phyloP scores from a whole-genome alignment of 1,140 invertebrate genomes.

The Lethrus apterus region DNA sequence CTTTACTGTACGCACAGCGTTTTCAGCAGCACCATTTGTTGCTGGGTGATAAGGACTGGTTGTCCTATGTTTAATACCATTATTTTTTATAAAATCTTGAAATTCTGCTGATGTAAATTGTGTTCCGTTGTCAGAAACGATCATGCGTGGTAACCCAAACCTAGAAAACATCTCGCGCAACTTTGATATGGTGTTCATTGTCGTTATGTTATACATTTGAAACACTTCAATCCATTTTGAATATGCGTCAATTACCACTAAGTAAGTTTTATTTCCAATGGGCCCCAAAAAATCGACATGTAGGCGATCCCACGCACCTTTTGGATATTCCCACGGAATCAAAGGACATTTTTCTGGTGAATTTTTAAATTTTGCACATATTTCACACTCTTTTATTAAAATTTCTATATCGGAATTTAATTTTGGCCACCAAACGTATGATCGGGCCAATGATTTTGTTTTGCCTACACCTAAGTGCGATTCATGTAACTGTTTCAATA shows the following conservation, averaged over 20 bases:
- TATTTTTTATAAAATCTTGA: conserved; percentile 15
- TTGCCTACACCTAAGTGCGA: conserved; percentile 35
- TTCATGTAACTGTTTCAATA: conserved; percentile 35
- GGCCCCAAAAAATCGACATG: conserved; percentile 47
- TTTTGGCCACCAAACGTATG: conserved; percentile 39
- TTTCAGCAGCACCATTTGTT: conserved; percentile 18
- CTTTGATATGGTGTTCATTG: conserved; percentile 7
- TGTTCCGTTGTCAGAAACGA: conserved; percentile 17
- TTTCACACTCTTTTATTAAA: conserved; percentile 22
- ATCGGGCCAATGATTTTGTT: conserved; percentile 38
- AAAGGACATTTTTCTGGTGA: conserved; percentile 14
- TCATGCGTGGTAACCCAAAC: conserved; percentile 10
- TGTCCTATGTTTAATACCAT: conserved; percentile 14
- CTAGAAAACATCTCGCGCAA: conserved; percentile 13
- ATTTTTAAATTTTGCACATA: conserved; percentile 23
- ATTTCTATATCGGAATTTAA: conserved; percentile 37
- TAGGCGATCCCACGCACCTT: conserved; percentile 34
- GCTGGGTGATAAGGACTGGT: conserved; percentile 10
- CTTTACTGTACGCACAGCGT: conserved; percentile 25
- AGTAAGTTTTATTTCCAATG: conserved; percentile 36
- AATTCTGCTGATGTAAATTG: conserved; percentile 19
- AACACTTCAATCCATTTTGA: conserved; percentile 41
- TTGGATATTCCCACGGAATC: conserved; percentile 30
- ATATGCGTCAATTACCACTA: conserved; percentile 41
- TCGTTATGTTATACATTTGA: conserved; percentile 7